Base-by-base conservation (phyloP, 2,888 invertebrate species). In the Plebejus argus region DNA sequence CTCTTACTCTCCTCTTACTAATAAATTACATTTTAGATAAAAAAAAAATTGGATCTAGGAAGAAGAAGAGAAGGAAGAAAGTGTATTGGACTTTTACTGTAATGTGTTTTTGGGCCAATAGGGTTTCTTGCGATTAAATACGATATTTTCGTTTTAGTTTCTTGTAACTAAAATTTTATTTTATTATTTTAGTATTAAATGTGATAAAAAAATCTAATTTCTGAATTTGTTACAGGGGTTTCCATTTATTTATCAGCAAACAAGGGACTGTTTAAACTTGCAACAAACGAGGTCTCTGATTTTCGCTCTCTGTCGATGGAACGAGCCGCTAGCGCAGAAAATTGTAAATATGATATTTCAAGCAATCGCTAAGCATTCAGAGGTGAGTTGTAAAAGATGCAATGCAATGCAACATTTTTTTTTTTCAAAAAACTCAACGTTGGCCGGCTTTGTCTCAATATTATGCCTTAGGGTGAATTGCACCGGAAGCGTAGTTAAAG, bases 181-280 rank as follows among this genome's bases (percentile, higher is more conserved):
- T 45, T 10, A 45, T 10, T 45, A 3, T 10, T 0, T 45, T 10
- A 10, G 10, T 12, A 3, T 45, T 45, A 45, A 45, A 45, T 45
- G 45, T 45, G 45, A 45, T 45, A 6, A 35, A 45, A 45, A 45
- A 45, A 49, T 20, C 23, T 71, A 56, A 33, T 15, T 12, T 39
- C 18, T 53, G 58, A 81, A 35, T 78, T 81, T 79, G 83, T 91
- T 90, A 20, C 90, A 97, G 96, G 98, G 98, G 18, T 98, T 98
- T 89, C 98, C 98, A 49, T 99, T 99, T 91, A 93, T 99, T 80
- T 98, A 98, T 90, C 98, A 98, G 91, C 99, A 99, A 94, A 98
- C 98, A 76, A 97, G 98, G 82, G 99, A 99, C 91, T 97, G 97
- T 84, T 97, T 99, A 80, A 99, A 99, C 92, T 94, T 98, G 70